phyloP scores from a whole-genome alignment of 2,113 vertebrate genomes.

The Austrofundulus limnaeus region DNA sequence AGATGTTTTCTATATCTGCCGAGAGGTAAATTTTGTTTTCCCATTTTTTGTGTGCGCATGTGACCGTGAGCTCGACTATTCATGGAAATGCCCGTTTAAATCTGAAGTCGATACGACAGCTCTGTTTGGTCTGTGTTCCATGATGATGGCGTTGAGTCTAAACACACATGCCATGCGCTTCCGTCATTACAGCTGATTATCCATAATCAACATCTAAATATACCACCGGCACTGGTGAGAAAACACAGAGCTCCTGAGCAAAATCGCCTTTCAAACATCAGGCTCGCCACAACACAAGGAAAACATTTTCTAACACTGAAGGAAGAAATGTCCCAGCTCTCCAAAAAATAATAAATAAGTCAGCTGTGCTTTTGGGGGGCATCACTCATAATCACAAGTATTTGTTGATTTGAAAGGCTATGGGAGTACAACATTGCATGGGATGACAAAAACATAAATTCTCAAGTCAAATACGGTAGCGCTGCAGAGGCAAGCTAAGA shows the following conservation, averaged over 20 bases:
- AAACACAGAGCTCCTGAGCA: slow-evolving; percentile 72
- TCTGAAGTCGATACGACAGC: slow-evolving; percentile 54
- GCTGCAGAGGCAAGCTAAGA: slow-evolving; percentile 15
- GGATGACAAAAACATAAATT: slow-evolving; percentile 57
- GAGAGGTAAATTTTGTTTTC: background rate
- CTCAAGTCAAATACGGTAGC: slow-evolving; percentile 32
- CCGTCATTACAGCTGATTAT: slow-evolving; percentile 80
- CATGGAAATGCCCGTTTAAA: slow-evolving; percentile 38
- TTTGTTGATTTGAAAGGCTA: slow-evolving; percentile 72
- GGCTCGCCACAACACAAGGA: slow-evolving; percentile 63
- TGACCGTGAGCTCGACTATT: background rate
- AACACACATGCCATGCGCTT: slow-evolving; percentile 72
- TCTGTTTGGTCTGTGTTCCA: slow-evolving; percentile 72
- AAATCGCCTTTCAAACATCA: slow-evolving; percentile 66
- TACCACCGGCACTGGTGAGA: slow-evolving; percentile 71
- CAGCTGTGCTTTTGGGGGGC: slow-evolving; percentile 57
- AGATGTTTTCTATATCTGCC: background rate
- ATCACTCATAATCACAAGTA: slow-evolving; percentile 80
- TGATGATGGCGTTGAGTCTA: slow-evolving; percentile 71
- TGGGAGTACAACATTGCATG: slow-evolving; percentile 60
- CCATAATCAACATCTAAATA: slow-evolving; percentile 81
- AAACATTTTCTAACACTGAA: slow-evolving; percentile 59
- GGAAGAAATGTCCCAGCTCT: slow-evolving; percentile 49
- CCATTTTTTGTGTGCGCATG: background rate
- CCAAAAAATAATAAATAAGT: slow-evolving; percentile 75